phyloP scores from a whole-genome alignment of 2,113 vertebrate genomes.

The Todiramphus chloris region DNA sequence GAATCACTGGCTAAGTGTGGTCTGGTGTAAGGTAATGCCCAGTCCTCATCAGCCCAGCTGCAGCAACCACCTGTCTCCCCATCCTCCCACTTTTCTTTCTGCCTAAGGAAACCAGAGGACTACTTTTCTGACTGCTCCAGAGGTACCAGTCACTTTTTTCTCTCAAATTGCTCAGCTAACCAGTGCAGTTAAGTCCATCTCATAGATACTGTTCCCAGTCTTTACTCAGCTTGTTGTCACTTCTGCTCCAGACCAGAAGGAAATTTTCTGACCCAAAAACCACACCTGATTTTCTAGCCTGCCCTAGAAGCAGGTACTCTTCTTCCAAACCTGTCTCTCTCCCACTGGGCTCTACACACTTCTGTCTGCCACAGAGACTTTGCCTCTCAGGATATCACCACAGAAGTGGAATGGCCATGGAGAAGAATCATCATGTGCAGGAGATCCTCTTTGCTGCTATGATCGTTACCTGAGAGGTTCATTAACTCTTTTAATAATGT shows the following conservation, averaged over 20 bases:
- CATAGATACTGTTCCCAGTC: not conserved
- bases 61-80: not conserved
- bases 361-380: not conserved
- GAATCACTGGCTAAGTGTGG: not conserved
- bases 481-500: not conserved
- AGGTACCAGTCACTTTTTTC: not conserved
- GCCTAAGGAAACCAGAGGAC: not conserved
- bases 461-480: not conserved
- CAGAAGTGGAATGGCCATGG: not conserved
- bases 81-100: not conserved
- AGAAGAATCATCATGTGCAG: not conserved
- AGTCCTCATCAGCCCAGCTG: not conserved
- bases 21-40: not conserved
- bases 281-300: not conserved
- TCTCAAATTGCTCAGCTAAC: not conserved
- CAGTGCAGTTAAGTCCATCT: fast-evolving
- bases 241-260: not conserved
- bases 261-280: not conserved
- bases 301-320: not conserved
- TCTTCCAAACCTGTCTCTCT: not conserved
- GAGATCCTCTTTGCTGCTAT: not conserved
- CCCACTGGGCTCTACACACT: not conserved
- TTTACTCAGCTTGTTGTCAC: not conserved
- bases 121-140: not conserved
- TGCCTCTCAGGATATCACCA: not conserved